Conservation (phyloP, 2,113 vertebrate genomes). For the Stictonetta naevosa region DNA sequence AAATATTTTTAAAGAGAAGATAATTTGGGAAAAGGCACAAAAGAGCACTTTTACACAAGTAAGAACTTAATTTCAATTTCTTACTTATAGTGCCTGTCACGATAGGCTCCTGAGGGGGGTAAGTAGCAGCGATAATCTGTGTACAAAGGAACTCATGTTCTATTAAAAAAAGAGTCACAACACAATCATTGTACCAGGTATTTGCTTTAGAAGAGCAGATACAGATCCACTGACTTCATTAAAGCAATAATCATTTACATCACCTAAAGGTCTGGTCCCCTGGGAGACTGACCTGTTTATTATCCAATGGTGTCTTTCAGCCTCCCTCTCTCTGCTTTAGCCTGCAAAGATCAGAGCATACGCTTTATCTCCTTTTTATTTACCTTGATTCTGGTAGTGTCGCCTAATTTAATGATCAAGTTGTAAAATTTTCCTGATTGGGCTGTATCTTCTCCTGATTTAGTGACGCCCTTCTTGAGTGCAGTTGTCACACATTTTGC, state of each 20-base stretch:
- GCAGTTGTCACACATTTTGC: conserved; percentile 49
- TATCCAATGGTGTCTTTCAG: neutral
- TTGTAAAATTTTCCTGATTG: conserved; percentile 54
- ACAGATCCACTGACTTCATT: neutral
- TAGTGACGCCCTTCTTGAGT: conserved; percentile 35
- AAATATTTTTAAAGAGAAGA: neutral
- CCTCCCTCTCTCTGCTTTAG: neutral
- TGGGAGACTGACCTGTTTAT: neutral
- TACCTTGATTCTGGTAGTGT: conserved; percentile 29
- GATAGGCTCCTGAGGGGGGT: neutral
- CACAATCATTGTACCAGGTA: neutral
- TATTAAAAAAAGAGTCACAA: neutral
- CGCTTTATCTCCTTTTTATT: conserved; percentile 7
- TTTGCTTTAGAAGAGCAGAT: neutral
- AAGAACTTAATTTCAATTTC: neutral
- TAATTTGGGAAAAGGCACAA: neutral
- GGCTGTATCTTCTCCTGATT: conserved; percentile 38
- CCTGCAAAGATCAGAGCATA: neutral
- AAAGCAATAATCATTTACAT: neutral
- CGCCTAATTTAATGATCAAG: conserved; percentile 41
- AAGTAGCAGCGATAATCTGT: neutral
- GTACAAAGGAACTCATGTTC: neutral
- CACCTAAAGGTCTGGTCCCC: neutral
- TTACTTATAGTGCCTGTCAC: fast-evolving
- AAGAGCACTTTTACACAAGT: neutral